These are phyloP conservation scores for Pygoscelis adeliae DNA, from an alignment of 2,113 vertebrate species.

Conservation along the genomic window DNA sequence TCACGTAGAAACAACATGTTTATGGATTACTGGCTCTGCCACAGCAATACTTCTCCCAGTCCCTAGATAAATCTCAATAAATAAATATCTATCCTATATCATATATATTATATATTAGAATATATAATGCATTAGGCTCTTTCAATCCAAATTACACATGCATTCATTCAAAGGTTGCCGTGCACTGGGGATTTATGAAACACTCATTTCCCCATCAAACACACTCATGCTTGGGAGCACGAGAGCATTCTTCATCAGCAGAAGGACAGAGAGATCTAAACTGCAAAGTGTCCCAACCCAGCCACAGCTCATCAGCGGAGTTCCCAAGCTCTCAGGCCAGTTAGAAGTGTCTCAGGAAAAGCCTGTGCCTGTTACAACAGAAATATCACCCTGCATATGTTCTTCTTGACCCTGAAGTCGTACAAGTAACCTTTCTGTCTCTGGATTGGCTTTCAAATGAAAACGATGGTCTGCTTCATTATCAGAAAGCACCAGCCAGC, in stretches of 20 bases:
- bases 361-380: conserved; percentile 1
- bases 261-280: background rate
- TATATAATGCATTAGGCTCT: background rate
- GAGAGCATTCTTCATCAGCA: background rate
- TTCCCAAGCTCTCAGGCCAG: background rate
- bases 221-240: background rate
- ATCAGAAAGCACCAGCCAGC: conserved; percentile 8
- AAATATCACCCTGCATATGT: conserved; percentile 30
- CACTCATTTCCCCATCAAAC: background rate
- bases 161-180: background rate
- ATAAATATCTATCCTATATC: background rate
- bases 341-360: conserved; percentile 18
- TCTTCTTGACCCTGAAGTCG: conserved; percentile 32
- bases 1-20: background rate
- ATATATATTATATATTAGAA: background rate
- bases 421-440: conserved; percentile 32
- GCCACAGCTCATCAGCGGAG: background rate
- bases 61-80: background rate
- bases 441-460: conserved; percentile 5
- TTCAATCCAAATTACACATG: background rate
- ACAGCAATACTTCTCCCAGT: background rate
- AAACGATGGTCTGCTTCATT: background rate
- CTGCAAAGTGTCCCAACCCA: background rate
- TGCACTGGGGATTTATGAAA: background rate
- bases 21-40: background rate